A percentile compares a stretch with the other conserved stretches of the same genome.
These are phyloP conservation scores for Turritopsis rubra DNA, from an alignment of 30 jellyfish, hydroid and myxozoan species.

Conservation along the genomic window DNA sequence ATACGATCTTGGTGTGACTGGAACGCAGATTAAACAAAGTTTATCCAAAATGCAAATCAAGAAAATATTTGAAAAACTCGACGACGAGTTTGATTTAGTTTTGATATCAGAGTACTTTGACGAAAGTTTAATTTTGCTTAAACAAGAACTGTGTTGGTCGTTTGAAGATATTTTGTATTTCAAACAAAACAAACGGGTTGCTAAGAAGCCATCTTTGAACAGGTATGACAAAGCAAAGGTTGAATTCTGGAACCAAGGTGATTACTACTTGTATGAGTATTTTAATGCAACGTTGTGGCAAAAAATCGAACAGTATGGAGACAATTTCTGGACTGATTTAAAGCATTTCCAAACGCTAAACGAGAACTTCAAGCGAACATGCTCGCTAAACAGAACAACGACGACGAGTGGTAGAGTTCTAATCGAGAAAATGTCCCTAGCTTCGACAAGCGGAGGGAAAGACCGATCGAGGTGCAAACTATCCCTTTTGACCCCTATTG, in stretches of 20 bases:
- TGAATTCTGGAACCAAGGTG: constrained; percentile 67
- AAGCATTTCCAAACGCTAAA: constrained; percentile 48
- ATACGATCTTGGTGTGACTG: constrained; percentile 76
- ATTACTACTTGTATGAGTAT: constrained; percentile 40
- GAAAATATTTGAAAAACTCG: constrained; percentile 41
- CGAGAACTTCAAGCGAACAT: constrained; percentile 31
- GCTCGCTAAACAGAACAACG: constrained; percentile 61
- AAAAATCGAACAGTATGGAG: constrained; percentile 49
- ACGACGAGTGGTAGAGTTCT: constrained; percentile 42
- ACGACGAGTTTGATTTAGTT: constrained; percentile 74
- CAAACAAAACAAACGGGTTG: constrained; percentile 61
- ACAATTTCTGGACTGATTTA: constrained; percentile 68
- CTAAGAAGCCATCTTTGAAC: constrained; percentile 29
- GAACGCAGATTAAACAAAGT: neutral
- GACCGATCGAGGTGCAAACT: neutral
- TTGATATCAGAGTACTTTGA: constrained; percentile 74
- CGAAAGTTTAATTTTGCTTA: constrained; percentile 80
- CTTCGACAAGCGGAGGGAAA: neutral
- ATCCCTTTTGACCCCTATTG: neutral
- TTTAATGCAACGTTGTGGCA: constrained; percentile 80
- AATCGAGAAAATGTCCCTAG: neutral
- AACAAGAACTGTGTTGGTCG: constrained; percentile 70
- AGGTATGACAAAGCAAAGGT: constrained; percentile 21
- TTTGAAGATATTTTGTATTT: constrained; percentile 74
- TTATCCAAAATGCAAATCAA: constrained; percentile 13